Conservation (phyloP, 1,140 invertebrate genomes). For the Drosophila cardini region DNA sequence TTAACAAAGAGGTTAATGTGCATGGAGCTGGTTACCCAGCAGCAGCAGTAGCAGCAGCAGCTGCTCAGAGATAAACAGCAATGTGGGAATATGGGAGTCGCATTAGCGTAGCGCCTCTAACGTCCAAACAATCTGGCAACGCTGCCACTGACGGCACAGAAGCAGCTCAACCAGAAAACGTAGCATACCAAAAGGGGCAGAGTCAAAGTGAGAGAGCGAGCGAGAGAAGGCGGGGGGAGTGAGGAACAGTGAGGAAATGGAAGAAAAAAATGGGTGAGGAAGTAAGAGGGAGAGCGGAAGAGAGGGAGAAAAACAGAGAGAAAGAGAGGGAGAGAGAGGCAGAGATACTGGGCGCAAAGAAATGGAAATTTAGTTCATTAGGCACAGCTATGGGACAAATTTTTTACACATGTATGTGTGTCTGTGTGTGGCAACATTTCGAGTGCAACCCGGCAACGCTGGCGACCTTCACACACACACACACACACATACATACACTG, state of each 20-base stretch:
- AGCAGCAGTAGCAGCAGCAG: slow-evolving; percentile 9
- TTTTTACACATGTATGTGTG: slow-evolving; percentile 9
- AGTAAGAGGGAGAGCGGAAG: not conserved
- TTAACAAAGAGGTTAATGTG: slow-evolving; percentile 83
- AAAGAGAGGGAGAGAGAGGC: not conserved
- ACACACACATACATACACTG: not conserved
- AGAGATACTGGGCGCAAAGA: slow-evolving; percentile 26
- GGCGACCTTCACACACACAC: slow-evolving; percentile 10
- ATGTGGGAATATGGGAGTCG: slow-evolving; percentile 25
- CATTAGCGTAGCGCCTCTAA: not conserved
- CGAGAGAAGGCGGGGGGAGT: not conserved
- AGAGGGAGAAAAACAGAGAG: too few species aligned
- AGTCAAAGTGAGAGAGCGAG: not conserved
- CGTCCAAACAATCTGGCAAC: slow-evolving; percentile 39
- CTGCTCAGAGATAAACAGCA: slow-evolving; percentile 54
- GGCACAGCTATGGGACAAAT: slow-evolving; percentile 46
- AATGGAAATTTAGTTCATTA: slow-evolving; percentile 76
- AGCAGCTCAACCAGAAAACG: slow-evolving; percentile 55
- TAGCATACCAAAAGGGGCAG: slow-evolving; percentile 4
- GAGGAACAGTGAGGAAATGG: not conserved
- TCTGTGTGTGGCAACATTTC: slow-evolving; percentile 38
- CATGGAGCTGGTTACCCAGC: slow-evolving; percentile 28
- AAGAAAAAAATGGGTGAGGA: not conserved
- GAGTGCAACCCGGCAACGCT: slow-evolving; percentile 17
- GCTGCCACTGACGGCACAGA: slow-evolving; percentile 18